Conservation (phyloP, 2,888 invertebrate genomes). For the Epirrita christyi region DNA sequence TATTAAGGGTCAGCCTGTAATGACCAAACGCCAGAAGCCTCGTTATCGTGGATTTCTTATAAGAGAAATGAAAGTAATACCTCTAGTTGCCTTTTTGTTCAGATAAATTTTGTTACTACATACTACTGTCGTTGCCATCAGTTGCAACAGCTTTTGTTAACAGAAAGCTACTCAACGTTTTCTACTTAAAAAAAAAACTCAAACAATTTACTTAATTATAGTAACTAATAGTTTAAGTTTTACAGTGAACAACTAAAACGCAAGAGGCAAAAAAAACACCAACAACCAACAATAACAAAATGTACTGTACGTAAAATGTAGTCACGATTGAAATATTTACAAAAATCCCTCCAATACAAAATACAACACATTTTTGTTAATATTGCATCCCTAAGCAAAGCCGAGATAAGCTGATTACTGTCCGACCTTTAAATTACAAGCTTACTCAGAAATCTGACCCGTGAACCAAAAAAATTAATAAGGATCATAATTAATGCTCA, state of each 20-base stretch:
- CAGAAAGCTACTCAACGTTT: too few species aligned
- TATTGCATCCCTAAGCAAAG: conserved; percentile 37
- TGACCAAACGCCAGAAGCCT: conserved; percentile 1
- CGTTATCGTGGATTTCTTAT: conserved; percentile 2
- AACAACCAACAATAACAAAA: too few species aligned
- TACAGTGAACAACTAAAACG: too few species aligned
- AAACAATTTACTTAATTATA: too few species aligned
- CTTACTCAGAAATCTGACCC: conserved; percentile 55
- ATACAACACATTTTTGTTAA: conserved; percentile 32
- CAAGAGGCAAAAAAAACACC: too few species aligned
- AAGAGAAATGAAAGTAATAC: conserved; percentile 12
- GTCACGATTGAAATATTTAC: neutral
- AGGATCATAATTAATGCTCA: conserved; percentile 51
- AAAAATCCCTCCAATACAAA: conserved; percentile 11
- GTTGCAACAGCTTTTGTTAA: too few species aligned
- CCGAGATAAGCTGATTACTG: conserved; percentile 59
- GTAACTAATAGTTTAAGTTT: too few species aligned
- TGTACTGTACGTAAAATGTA: neutral
- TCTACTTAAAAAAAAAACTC: too few species aligned
- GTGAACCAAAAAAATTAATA: conserved; percentile 51
- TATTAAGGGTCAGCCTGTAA: conserved; percentile 8
- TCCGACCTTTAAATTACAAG: conserved; percentile 58
- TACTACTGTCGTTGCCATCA: too few species aligned
- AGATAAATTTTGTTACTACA: too few species aligned
- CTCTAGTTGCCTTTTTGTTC: conserved; percentile 5